phyloP scores from a whole-genome alignment of 2,113 vertebrate species.

The Microtus pennsylvanicus region DNA sequence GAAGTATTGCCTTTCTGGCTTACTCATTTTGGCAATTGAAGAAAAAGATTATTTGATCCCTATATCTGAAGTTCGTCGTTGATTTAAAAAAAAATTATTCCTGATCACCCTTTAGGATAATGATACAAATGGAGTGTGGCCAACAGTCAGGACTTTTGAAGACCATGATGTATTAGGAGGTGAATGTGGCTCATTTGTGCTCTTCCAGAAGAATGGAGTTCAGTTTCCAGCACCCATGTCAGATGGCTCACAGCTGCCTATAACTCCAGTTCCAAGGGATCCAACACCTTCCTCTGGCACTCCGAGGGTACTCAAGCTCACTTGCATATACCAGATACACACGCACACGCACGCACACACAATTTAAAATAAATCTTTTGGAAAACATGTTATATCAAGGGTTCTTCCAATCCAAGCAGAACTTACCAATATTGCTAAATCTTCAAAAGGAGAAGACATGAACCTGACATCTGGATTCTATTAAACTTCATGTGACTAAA shows the following conservation, averaged over 20 bases:
- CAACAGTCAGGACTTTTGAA: neutral
- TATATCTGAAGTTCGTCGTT: neutral
- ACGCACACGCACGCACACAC: neutral
- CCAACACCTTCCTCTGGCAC: neutral
- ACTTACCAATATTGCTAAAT: neutral
- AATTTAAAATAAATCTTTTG: neutral
- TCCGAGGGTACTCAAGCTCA: neutral
- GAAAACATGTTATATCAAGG: neutral
- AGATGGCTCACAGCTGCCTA: neutral
- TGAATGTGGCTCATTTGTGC: neutral
- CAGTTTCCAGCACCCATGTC: neutral
- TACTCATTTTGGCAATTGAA: neutral
- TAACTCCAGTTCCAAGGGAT: neutral
- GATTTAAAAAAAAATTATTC: conserved; percentile 5
- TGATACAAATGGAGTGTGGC: conserved; percentile 38
- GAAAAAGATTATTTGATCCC: neutral
- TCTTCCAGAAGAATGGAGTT: neutral
- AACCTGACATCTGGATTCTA: neutral
- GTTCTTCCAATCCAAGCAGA: neutral
- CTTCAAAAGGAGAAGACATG: conserved; percentile 38
- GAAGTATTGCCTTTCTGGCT: neutral
- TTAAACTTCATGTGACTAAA: conserved; percentile 1
- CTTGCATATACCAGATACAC: neutral
- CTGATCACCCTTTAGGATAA: conserved; percentile 10
- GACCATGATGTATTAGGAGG: neutral